Base-by-base conservation (phyloP, 1,140 invertebrate genomes). In the Drosophila miranda region DNA sequence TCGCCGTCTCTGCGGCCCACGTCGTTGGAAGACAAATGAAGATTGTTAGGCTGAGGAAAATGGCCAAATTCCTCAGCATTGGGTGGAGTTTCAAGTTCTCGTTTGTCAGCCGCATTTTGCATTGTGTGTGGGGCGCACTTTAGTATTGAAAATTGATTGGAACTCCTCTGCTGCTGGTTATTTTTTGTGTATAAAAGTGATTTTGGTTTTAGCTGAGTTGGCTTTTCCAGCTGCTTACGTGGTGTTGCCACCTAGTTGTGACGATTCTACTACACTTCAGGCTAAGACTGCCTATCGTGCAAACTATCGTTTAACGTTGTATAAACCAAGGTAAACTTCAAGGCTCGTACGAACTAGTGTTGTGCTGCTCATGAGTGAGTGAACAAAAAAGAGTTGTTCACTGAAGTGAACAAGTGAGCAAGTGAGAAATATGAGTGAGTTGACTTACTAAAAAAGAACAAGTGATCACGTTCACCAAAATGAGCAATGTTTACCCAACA, bases 131-230 rank as follows among this genome's bases (percentile, higher is more conserved):
- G 50, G 30, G 45, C 50, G 48, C 60, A 76, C 49, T 60, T 28
- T 43, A 23, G 28, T 46, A 48, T 52, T 49, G 42, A 52, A 56
- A 75, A 50, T 61, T 41, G 49, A 48, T 66, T 42, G 61, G 64
- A 38, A 38, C 11, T 71, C 60, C 52, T 46, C 54, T 60, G 60
- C 68, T 64, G 16, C 30, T 63, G 46, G 11, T 48, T 23, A 43
- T 71, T 79, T 78, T 81, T 84, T 86, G 68, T 86, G 81, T 84
- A 86, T 81, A 58, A 78, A 86, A 86, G 81, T 78, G 74, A 66
- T 86, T 79, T 87, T 66, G 64, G 64, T 74, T 73, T 78, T 62
- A 78, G 70, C 84, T 87, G 73, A 55, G 66, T 52, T 68, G 59
- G 45, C 54, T 75, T 72, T 54, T 56, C 45, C 41, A 42, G 42